Base-by-base conservation (phyloP, 2,888 invertebrate species). In the Cephus runcator region DNA sequence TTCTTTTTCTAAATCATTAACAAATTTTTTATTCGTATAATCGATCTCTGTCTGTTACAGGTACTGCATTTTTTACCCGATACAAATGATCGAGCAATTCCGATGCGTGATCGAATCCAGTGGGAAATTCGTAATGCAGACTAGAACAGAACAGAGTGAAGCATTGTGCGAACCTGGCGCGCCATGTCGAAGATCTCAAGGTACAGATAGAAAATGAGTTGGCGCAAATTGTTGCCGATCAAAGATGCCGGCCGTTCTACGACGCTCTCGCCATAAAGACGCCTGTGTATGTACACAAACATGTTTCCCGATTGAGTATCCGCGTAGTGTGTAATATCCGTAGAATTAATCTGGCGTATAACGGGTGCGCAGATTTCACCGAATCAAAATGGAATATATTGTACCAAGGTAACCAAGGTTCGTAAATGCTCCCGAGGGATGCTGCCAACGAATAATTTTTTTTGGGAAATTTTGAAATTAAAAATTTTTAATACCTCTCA, bases 191-290 rank as follows among this genome's bases (percentile, higher is more conserved):
- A 71, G 71, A 71, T 71, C 71, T 30, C 9, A 34, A 71, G 71
- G 71, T 15, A 71, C 31, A 31, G 71, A 71, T 71, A 71, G 71
- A 71, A 71, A 71, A 71, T 71, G 71, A 71, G 71, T 71, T 71
- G 33, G 71, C 71, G 71, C 71, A 71, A 71, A 71, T 71, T 33
- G 71, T 71, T 71, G 71, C 31, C 71, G 71, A 71, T 71, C 71
- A 71, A 71, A 71, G 71, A 71, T 71, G 71, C 71, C 71, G 71
- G 33, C 33, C 71, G 71, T 33, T 71, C 30, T n/a, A 34, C 31
- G 71, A 30, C 31, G 31, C 71, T 71, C 71, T 71, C 71, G 31
- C 31, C 71, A 9, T 71, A 34, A 31, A 6, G 71, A 31, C 40
- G 40, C 23, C 9, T 56, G 40, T 23, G 23, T 56, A 56, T 23